Base-by-base conservation (phyloP, 2,113 vertebrate species). In the Lates calcarifer region DNA sequence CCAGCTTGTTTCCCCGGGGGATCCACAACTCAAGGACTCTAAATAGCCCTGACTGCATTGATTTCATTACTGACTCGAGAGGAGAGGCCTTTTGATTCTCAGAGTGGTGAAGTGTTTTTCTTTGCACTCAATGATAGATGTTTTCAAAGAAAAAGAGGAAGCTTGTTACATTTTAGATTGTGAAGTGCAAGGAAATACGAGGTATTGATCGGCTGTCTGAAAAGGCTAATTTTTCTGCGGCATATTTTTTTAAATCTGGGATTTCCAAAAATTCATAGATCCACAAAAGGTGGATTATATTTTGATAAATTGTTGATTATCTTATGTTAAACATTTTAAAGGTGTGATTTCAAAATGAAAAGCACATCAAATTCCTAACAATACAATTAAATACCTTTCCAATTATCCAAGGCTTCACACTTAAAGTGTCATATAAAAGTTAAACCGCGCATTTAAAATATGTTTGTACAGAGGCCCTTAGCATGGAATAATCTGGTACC, bases 41-140 rank as follows among this genome's bases (percentile, higher is more conserved):
- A 82, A 85, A 77, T 43, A 75, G 63, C 53, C 29, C 71, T 29
- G 35, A 68, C 37, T 71, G n/a, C 73, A 84, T 56, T 28, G 65
- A 83, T 82, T 86, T 83, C 47, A 74, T 83, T 74, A 77, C 43
- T 43, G 26, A 62, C n/a, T 68, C n/a, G n/a, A n/a, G 69, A 79
- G 64, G 72, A 2, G 3, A 39, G 26, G 58, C 75, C n/a, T 68
- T 75, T 72, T 60, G 67, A 39, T 74, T 84, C 31, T 65, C 26
- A 24, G 6, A 9, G 10, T 45, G 39, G 15, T 24, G 6, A 65
- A 64, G 18, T 72, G 26, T 39, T 79, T 61, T 71, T 79, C 31
- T 75, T 75, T 62, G 11, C 15, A 7, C 60, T 45, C 1, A 33
- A 60, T 79, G 57, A 87, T 5, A 60, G 67, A 84, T 82, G 62